Percentiles rank a stretch among this genome's conserved stretches.
These are phyloP conservation scores for Drosophila maculinotata DNA, from an alignment of 2,888 invertebrate genomes.

Conservation along the genomic window DNA sequence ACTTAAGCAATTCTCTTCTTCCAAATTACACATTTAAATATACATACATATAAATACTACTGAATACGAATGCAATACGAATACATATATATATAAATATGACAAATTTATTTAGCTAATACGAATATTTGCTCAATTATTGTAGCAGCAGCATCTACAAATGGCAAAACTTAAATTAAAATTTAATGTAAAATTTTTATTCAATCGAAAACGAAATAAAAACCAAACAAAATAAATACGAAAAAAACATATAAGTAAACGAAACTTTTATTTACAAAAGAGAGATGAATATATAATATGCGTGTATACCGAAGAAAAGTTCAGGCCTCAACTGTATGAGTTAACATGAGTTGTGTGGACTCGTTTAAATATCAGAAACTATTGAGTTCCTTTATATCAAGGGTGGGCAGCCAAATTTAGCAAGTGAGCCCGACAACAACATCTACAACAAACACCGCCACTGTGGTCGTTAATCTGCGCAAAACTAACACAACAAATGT, in stretches of 20 bases:
- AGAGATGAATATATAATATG: background rate
- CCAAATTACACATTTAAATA: constrained; percentile 27
- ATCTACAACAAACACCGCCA: too few species aligned
- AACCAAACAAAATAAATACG: constrained; percentile 25
- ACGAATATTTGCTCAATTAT: constrained; percentile 56
- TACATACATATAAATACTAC: constrained; percentile 19
- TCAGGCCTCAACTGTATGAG: background rate
- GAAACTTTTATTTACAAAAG: background rate
- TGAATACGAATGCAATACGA: constrained; percentile 20
- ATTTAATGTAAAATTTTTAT: constrained; percentile 75
- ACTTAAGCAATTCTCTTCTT: constrained; percentile 50
- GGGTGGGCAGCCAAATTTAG: too few species aligned
- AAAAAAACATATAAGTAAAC: constrained; percentile 5
- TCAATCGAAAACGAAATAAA: constrained; percentile 34
- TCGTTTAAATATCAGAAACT: background rate
- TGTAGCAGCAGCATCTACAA: constrained; percentile 46
- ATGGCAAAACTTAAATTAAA: constrained; percentile 52
- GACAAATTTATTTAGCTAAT: constrained; percentile 41
- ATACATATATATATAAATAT: constrained; percentile 22
- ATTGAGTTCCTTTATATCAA: too few species aligned
- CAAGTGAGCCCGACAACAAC: too few species aligned
- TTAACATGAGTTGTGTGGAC: background rate
- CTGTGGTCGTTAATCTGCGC: too few species aligned
- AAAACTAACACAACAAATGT: background rate
- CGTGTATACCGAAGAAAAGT: too few species aligned